Conservation (phyloP, 2,797 vertebrate genomes). For the Uromys caudimaculatus region DNA sequence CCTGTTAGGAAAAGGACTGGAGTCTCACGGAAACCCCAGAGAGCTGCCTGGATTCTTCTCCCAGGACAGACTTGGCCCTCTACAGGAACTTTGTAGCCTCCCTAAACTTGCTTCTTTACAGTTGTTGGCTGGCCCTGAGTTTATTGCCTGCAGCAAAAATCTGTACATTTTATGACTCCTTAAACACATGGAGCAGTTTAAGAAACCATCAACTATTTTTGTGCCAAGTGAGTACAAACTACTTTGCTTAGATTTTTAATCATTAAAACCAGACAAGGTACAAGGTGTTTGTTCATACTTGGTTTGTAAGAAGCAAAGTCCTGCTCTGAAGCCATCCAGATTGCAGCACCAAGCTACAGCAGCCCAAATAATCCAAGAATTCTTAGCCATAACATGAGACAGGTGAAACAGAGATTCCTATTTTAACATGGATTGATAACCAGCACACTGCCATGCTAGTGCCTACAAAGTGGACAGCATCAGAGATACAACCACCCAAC, state of each 20-base stretch:
- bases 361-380: neutral
- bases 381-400: neutral
- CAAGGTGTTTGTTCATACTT: neutral
- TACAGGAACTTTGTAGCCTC: neutral
- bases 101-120: neutral
- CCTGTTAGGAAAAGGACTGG: neutral
- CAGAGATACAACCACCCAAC: neutral
- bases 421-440: neutral
- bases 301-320: neutral
- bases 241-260: slow-evolving; percentile 21
- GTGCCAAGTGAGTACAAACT: neutral
- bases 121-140: neutral
- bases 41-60: neutral
- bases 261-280: neutral
- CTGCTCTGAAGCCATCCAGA: neutral
- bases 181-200: neutral
- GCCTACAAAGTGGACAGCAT: neutral
- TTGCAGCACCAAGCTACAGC: neutral
- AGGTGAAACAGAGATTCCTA: neutral
- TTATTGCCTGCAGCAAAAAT: neutral
- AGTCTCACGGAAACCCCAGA: neutral
- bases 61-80: neutral
- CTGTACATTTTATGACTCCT: neutral
- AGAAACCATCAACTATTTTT: neutral
- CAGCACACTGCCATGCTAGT: neutral